A percentile compares a stretch with the other conserved stretches of the same genome.
These are phyloP conservation scores for Muscina levida DNA, from an alignment of 2,888 invertebrate species.

Conservation along the genomic window DNA sequence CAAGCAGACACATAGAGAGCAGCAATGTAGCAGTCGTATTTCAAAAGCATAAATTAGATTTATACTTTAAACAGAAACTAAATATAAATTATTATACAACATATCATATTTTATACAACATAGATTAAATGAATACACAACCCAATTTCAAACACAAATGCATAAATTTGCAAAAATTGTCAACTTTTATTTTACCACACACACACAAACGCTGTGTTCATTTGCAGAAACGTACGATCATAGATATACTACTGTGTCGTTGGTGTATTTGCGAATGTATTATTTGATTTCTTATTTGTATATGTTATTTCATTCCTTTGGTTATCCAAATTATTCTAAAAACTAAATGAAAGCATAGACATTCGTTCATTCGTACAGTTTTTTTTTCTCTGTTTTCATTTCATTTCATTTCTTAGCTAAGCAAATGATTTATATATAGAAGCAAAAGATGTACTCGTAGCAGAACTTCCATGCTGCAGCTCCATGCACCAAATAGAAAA, in stretches of 20 bases:
- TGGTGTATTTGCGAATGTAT: constrained; percentile 16
- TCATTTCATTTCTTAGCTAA: constrained; percentile 22
- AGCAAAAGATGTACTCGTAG: constrained; percentile 10
- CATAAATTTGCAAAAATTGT: constrained; percentile 36
- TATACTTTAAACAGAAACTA: constrained; percentile 28
- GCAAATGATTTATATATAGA: constrained; percentile 52
- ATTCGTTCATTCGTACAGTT: background rate
- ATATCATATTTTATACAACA: constrained; percentile 35
- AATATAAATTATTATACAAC: constrained; percentile 34
- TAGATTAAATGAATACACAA: constrained; percentile 27
- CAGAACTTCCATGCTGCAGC: background rate
- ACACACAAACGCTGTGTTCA: background rate
- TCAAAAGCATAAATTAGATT: constrained; percentile 34
- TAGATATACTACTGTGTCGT: constrained; percentile 4
- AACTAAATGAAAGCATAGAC: constrained; percentile 33
- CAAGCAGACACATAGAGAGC: too few relatives aligned
- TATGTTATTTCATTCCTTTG: constrained; percentile 33
- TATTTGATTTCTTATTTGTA: constrained; percentile 25
- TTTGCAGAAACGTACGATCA: background rate
- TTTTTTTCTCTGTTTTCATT: constrained; percentile 8
- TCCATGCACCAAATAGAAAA: constrained; percentile 32
- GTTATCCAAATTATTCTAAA: constrained; percentile 36
- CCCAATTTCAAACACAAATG: constrained; percentile 37
- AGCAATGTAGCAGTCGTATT: background rate
- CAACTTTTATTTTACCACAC: constrained; percentile 16